Conservation (phyloP, 2,113 vertebrate genomes). For the Pristiophorus japonicus region DNA sequence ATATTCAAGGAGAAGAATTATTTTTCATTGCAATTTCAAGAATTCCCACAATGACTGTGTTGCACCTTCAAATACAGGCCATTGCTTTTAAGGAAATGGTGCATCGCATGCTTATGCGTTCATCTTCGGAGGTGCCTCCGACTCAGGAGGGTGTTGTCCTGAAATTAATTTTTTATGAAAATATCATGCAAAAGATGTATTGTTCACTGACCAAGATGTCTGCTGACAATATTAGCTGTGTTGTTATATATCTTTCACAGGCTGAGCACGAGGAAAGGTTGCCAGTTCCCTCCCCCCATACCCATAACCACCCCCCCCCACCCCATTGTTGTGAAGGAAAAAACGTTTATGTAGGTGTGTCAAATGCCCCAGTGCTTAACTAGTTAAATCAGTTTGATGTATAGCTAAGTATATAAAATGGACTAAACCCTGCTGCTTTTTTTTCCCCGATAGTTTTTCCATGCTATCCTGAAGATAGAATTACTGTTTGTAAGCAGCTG, state of each 20-base stretch:
- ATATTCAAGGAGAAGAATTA: conserved; percentile 39
- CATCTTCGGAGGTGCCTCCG: conserved; percentile 83
- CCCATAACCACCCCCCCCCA: too few species aligned
- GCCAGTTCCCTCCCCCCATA: neutral
- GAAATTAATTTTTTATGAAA: conserved; percentile 13
- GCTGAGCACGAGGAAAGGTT: neutral
- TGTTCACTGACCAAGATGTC: conserved; percentile 33
- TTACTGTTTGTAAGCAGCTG: conserved; percentile 88
- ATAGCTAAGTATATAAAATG: conserved; percentile 65
- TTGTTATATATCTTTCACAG: neutral
- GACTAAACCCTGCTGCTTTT: conserved; percentile 60
- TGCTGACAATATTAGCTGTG: neutral
- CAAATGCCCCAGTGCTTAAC: conserved; percentile 39
- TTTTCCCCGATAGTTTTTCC: conserved; percentile 60
- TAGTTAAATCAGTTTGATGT: conserved; percentile 61
- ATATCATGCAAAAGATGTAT: neutral
- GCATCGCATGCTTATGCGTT: conserved; percentile 81
- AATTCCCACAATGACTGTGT: neutral
- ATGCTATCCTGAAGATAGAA: conserved; percentile 73
- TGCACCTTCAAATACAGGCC: conserved; percentile 56
- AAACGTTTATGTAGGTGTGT: neutral
- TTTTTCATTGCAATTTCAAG: conserved; percentile 42
- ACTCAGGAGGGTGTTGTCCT: conserved; percentile 46
- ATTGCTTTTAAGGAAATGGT: conserved; percentile 89
- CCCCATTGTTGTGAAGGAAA: neutral